phyloP scores from a whole-genome alignment of 2,113 vertebrate species.

The Takifugu flavidus region DNA sequence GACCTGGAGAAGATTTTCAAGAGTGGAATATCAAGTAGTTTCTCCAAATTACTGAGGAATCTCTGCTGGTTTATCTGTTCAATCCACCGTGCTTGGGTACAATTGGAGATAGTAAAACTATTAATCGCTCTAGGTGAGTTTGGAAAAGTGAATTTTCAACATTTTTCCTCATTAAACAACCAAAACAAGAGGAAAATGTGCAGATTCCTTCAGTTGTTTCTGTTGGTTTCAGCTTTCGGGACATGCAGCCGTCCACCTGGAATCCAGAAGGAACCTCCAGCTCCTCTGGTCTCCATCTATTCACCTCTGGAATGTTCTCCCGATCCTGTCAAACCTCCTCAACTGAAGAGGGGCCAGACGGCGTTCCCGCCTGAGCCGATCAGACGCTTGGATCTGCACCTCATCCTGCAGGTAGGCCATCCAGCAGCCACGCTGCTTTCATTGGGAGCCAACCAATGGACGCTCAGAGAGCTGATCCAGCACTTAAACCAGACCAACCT shows the following conservation, averaged over 20 bases:
- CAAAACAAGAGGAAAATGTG: too few species aligned
- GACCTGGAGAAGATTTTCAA: too few species aligned
- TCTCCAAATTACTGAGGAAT: too few species aligned
- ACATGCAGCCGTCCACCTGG: conserved; percentile 32
- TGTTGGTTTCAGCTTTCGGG: conserved; percentile 2
- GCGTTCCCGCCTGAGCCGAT: conserved; percentile 75
- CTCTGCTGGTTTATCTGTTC: too few species aligned
- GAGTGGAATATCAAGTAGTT: too few species aligned
- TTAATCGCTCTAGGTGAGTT: too few species aligned
- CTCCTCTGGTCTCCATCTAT: conserved; percentile 74
- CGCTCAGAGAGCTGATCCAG: conserved; percentile 34
- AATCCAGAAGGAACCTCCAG: conserved; percentile 29
- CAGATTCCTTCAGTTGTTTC: neutral
- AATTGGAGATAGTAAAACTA: too few species aligned
- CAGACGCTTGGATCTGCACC: conserved; percentile 70
- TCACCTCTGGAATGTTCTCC: conserved; percentile 61
- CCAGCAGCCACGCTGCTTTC: conserved; percentile 59
- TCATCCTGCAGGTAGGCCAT: conserved; percentile 78
- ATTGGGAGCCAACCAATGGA: conserved; percentile 68
- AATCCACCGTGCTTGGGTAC: too few species aligned
- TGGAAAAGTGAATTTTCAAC: too few species aligned
- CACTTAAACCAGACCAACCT: conserved; percentile 23
- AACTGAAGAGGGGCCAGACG: conserved; percentile 83
- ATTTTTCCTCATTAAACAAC: too few species aligned
- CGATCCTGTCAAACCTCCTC: conserved; percentile 33